Conservation (phyloP, 2,113 vertebrate species). For the Chelonoidis abingdonii region DNA sequence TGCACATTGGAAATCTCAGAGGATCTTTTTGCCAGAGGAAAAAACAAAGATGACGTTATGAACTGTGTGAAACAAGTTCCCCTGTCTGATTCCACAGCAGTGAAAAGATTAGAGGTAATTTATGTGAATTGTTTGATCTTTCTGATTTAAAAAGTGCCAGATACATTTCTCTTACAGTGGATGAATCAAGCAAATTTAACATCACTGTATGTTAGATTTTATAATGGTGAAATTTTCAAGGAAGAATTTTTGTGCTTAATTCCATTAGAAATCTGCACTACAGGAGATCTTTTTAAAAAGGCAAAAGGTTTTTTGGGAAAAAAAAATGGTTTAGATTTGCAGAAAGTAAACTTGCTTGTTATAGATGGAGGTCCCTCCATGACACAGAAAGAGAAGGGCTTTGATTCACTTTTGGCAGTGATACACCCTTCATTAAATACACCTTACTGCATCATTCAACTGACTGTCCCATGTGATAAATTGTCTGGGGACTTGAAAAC, state of each 20-base stretch:
- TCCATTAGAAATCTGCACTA: not conserved
- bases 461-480: not conserved
- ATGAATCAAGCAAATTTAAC: not conserved
- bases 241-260: not conserved
- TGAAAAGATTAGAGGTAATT: not conserved
- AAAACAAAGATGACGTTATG: not conserved
- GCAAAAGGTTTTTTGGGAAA: not conserved
- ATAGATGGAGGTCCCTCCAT: too few species aligned
- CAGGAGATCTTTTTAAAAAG: not conserved
- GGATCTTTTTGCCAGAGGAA: not conserved
- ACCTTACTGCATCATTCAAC: not conserved
- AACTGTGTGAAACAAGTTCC: not conserved
- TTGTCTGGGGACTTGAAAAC: not conserved
- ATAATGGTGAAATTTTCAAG: not conserved
- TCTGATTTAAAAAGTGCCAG: not conserved
- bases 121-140: not conserved
- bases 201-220: not conserved
- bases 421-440: not conserved
- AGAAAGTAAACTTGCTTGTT: not conserved
- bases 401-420: too few species aligned
- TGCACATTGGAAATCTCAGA: too few species aligned
- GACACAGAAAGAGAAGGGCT: too few species aligned
- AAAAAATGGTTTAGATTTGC: not conserved
- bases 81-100: not conserved
- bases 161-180: not conserved